These are phyloP conservation scores for Acanthurus leucopareius DNA, from an alignment of 2,797 vertebrate genomes.

Conservation along the genomic window DNA sequence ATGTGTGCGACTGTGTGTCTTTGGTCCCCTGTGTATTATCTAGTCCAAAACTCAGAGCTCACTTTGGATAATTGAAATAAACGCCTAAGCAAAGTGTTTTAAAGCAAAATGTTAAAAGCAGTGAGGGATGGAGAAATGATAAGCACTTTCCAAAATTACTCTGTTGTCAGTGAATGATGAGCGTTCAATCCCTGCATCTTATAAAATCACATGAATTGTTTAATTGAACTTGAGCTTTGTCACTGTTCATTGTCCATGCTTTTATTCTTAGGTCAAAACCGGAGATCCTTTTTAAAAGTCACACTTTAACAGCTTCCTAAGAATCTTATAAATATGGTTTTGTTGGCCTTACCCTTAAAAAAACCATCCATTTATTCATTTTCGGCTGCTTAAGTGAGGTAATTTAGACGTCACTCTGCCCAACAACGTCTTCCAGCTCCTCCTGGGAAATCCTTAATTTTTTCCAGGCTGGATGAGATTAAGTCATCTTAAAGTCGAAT, in stretches of 20 bases:
- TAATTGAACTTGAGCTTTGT: too few species aligned
- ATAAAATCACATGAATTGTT: conserved; percentile 16
- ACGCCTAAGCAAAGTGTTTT: background rate
- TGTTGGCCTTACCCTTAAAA: background rate
- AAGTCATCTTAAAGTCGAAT: background rate
- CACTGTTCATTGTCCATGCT: conserved; percentile 17
- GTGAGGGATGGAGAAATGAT: background rate
- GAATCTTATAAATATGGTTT: background rate
- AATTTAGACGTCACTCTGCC: too few species aligned
- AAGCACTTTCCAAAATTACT: background rate
- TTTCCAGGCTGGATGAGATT: background rate
- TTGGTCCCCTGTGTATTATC: background rate
- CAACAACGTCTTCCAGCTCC: too few species aligned
- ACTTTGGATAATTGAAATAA: background rate
- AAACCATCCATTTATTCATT: background rate
- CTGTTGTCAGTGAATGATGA: background rate
- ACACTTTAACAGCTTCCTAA: conserved; percentile 1
- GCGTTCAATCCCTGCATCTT: background rate
- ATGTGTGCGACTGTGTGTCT: background rate
- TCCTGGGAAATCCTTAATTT: too few species aligned
- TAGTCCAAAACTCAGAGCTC: background rate
- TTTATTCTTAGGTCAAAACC: background rate
- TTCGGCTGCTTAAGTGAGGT: too few species aligned
- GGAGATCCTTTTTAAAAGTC: background rate
- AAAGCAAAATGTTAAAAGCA: conserved; percentile 1